Base-by-base conservation (phyloP, 2,797 vertebrate species). In the Hybognathus amarus region DNA sequence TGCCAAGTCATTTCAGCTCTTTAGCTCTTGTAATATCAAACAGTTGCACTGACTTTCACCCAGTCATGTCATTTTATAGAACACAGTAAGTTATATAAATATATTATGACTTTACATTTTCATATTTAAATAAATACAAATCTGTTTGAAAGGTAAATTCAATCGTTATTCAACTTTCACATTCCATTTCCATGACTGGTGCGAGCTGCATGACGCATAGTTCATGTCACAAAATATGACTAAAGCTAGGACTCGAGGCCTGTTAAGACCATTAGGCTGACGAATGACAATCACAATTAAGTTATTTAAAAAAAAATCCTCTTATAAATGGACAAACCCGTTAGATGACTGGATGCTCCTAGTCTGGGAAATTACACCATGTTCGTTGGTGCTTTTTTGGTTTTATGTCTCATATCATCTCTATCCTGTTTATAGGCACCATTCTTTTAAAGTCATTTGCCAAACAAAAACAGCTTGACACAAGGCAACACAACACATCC, bases 361-460 rank as follows among this genome's bases (percentile, higher is more conserved):
- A 24, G 88, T 89, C 67, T 42, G 89, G 83, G 90, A 92, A 91
- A 94, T 94, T 92, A 94, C 93, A 93, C 90, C 90, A 93, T 92
- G 92, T 90, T 87, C 87, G 56, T 30, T 38, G 87, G 87, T 89
- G 90, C 86, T 75, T 63, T 78, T 67, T 78, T 56, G 74, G 69
- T 69, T 80, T 90, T 90, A 92, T 89, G 88, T 90, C 91, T 93
- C 91, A 93, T 71, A 81, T 86, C 83, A 85, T 73, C 75, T 89
- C 90, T 91, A 90, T 92, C 86, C 82, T 78, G 88, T 85, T 77
- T 80, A 82, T 76, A 68, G 83, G 73, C 76, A 50, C 33, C 33
- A 83, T 90, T 90, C 89, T 89, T 91, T 90, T 87, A 90, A 91
- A 8, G 77, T 87, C 87, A 86, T 86, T 87, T 84, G 88, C 88